Base-by-base conservation (phyloP, 2,888 invertebrate species). In the Luperina testacea region DNA sequence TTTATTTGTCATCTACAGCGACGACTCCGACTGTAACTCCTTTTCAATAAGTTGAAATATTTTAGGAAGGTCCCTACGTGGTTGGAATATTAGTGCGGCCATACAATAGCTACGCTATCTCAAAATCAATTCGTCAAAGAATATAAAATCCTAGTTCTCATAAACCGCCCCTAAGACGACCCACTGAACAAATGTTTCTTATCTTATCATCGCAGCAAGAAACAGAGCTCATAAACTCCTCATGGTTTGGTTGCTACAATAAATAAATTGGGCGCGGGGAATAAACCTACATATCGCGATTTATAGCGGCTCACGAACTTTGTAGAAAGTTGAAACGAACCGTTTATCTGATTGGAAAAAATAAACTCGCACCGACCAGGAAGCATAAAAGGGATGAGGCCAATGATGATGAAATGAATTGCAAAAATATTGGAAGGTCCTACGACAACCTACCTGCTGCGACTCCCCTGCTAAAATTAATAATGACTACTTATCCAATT, bases 211-310 rank as follows among this genome's bases (percentile, higher is more conserved):
- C 45, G 68, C 69, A 76, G 72, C 64, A 82, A 70, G 65, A 77
- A 82, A 80, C 77, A 73, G 71, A 80, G 65, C 75, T 70, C 70
- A 70, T 86, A 81, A 86, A 82, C 78, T 77, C 42, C 57, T 71
- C 79, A 80, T 70, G 72, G 75, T 76, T 74, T 57, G 20, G 57
- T 57, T 57, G 24, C 38, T 42, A 76, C 75, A 80, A 80, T 78
- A 85, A 76, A 82, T 79, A 88, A 81, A 85, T 80, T 80, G 77
- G 74, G 72, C 27, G 38, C 75, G 69, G 71, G 38, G 59, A 81
- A 79, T 85, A 83, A 77, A 75, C 42, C 53, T 73, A 79, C 73
- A 78, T 85, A 81, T 81, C 80, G 75, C 73, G 79, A 77, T 87
- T 86, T 82, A 87, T 70, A 82, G 78, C 68, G 81, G 77, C 53